phyloP scores from a whole-genome alignment of 2,888 invertebrate genomes.

The Alentia gelatinosa region DNA sequence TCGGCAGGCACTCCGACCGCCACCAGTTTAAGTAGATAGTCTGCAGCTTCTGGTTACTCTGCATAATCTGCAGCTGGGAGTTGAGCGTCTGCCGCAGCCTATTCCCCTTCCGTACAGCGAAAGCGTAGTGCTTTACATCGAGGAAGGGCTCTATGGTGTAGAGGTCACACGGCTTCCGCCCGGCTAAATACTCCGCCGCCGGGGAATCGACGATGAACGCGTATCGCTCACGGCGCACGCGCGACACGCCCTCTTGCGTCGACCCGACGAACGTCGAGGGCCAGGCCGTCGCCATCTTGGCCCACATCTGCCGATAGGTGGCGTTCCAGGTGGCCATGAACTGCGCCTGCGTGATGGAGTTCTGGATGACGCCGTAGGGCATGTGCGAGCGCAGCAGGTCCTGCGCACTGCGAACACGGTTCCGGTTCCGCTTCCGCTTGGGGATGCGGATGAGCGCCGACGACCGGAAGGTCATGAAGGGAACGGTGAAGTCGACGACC shows the following conservation, averaged over 20 bases:
- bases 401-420: constrained; percentile 52
- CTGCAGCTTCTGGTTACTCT: constrained; percentile 58
- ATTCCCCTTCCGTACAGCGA: constrained; percentile 61
- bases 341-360: constrained; percentile 17
- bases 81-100: constrained; percentile 57
- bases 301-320: constrained; percentile 59
- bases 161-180: constrained; percentile 64
- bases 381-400: constrained; percentile 60
- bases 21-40: constrained; percentile 65
- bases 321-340: constrained; percentile 37
- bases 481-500: constrained; percentile 65
- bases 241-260: constrained; percentile 64
- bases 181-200: constrained; percentile 63
- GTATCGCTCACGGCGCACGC: constrained; percentile 62
- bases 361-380: constrained; percentile 61
- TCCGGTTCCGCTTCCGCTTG: background rate
- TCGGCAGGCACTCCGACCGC: constrained; percentile 60
- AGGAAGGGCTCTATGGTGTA: constrained; percentile 66
- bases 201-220: constrained; percentile 65
- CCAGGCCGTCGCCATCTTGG: constrained; percentile 61
- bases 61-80: constrained; percentile 58
- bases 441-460: constrained; percentile 62
- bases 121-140: constrained; percentile 62
- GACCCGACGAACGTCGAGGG: constrained; percentile 62
- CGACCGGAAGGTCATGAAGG: constrained; percentile 64